Percentiles rank a stretch among this genome's conserved stretches.
Evolutionary conservation across 92 coral and sea anemone species (phyloP).

Genomic region (Nematostella vectensis): DNA sequence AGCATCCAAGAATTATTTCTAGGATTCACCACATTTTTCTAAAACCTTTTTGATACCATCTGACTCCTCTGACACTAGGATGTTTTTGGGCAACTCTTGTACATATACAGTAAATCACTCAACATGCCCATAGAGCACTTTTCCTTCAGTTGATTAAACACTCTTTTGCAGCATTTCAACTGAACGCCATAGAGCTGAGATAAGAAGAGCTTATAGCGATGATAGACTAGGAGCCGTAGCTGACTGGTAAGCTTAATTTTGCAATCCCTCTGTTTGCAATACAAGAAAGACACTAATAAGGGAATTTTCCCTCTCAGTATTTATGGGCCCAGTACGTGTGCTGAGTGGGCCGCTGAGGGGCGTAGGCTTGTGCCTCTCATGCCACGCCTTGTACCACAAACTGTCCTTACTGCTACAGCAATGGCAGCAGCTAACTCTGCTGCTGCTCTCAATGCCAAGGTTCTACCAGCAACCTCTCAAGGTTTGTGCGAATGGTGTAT

Average conservation of each 20-base stretch:
- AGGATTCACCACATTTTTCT: no score
- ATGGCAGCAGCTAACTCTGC: conserved; percentile 98
- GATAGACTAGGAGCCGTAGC: conserved; percentile 89
- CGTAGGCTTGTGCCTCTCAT: conserved; percentile 91
- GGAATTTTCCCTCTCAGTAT: conserved; percentile 41
- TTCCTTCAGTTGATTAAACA: no score
- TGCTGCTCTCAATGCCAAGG: conserved; percentile 78
- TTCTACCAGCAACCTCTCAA: conserved; percentile 48
- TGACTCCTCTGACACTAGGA: no score
- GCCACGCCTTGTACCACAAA: conserved; percentile 99
- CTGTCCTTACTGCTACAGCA: conserved; percentile 90
- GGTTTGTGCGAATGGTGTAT: no score
- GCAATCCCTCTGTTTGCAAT: no score
- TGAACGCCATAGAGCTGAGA: conserved; percentile 96
- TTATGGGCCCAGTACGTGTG: conserved; percentile 90
- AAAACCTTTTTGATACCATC: no score
- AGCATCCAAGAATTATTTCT: no score
- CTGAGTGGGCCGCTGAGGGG: conserved; percentile 99
- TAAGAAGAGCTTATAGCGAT: conserved; percentile 95
- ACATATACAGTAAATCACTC: no score
- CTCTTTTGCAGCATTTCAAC: conserved; percentile 68
- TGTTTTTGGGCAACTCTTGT: no score
- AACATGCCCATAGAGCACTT: no score
- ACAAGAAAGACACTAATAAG: not conserved
- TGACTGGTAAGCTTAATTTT: conserved; percentile 79